phyloP scores from a whole-genome alignment of 2,113 vertebrate species.

The Bettongia penicillata region DNA sequence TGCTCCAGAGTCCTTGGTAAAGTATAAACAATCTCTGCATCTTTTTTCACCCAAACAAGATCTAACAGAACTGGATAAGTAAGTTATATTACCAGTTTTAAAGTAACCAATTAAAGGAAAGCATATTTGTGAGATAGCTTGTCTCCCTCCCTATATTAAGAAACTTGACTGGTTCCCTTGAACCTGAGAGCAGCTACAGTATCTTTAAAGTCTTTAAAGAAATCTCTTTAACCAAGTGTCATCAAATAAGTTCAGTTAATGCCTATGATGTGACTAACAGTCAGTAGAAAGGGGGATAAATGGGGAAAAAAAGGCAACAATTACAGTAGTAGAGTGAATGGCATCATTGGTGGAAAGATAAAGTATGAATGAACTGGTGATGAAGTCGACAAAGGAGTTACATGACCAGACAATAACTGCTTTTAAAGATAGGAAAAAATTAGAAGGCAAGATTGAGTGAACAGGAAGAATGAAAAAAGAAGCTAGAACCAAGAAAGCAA shows the following conservation, averaged over 20 bases:
- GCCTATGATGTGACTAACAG: background rate
- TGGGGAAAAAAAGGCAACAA: background rate
- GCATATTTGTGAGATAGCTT: background rate
- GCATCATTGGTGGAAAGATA: background rate
- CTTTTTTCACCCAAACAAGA: background rate
- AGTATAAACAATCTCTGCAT: slow-evolving; percentile 25
- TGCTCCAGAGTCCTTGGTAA: background rate
- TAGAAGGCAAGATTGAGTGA: background rate
- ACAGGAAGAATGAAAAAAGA: background rate
- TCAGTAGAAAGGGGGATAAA: background rate
- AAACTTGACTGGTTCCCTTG: background rate
- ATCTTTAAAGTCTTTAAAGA: slow-evolving; percentile 2
- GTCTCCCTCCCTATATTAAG: background rate
- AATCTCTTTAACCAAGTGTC: background rate
- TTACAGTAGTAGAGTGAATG: background rate
- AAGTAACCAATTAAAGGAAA: background rate
- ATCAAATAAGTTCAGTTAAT: background rate
- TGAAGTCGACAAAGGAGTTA: background rate
- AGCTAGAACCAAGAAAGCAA: slow-evolving; percentile 9
- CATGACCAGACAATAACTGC: background rate
- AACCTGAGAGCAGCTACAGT: background rate
- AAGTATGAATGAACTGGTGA: background rate
- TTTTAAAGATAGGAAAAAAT: slow-evolving; percentile 5
- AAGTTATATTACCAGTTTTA: slow-evolving; percentile 27
- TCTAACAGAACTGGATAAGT: slow-evolving; percentile 11